A percentile compares a stretch with the other conserved stretches of the same genome.
Conservation (phyloP, 2,888 invertebrate genomes). For the Drosophila fulvimacula region DNA sequence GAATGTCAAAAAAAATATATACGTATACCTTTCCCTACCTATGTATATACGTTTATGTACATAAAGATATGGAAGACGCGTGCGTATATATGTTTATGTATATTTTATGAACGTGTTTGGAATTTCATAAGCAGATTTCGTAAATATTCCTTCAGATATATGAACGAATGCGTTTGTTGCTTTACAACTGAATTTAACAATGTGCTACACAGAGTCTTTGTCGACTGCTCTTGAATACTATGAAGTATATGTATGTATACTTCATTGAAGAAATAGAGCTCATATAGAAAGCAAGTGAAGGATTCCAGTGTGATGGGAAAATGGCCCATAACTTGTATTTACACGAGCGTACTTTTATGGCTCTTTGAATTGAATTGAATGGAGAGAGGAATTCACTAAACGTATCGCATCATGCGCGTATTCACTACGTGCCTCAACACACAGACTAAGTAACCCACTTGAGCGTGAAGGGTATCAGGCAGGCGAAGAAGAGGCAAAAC, state of each 20-base stretch:
- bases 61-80: conserved; percentile 4
- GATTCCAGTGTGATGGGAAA: conserved; percentile 41
- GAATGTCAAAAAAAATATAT: conserved; percentile 43
- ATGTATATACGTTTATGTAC: conserved; percentile 17
- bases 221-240: background rate
- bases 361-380: conserved; percentile 48
- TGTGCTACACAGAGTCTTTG: conserved; percentile 17
- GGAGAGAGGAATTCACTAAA: conserved; percentile 25
- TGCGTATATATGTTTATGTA: conserved; percentile 21
- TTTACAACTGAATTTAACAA: conserved; percentile 58
- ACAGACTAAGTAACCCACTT: conserved; percentile 6
- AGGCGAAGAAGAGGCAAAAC: conserved; percentile 21
- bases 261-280: background rate
- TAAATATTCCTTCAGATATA: conserved; percentile 35
- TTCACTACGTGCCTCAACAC: conserved; percentile 55
- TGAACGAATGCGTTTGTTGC: conserved; percentile 45
- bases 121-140: conserved; percentile 47
- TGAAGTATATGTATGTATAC: background rate
- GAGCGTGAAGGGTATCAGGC: conserved; percentile 12
- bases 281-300: conserved; percentile 24
- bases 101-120: conserved; percentile 64
- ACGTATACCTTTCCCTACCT: conserved; percentile 6
- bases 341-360: conserved; percentile 34
- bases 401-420: conserved; percentile 56
- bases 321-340: conserved; percentile 57